phyloP scores from a whole-genome alignment of 2,113 vertebrate genomes.

The Myotis lucifugus region DNA sequence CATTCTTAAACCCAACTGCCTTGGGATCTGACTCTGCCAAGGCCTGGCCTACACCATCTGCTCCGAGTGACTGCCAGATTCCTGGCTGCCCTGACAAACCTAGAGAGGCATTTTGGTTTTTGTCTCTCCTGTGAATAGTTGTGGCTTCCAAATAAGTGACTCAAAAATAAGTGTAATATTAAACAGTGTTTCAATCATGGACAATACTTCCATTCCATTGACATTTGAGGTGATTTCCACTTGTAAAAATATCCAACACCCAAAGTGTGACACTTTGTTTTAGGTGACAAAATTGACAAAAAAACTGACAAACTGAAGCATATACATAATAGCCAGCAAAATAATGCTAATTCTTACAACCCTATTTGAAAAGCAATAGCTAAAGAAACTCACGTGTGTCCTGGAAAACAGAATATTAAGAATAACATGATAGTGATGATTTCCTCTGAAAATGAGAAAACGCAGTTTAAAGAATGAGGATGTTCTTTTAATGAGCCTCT shows the following conservation, averaged over 20 bases:
- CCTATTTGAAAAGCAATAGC: background rate
- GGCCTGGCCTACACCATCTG: slow-evolving; percentile 64
- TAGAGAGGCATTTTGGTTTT: slow-evolving; percentile 16
- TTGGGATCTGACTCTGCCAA: slow-evolving; percentile 55
- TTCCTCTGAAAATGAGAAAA: background rate
- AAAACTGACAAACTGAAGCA: background rate
- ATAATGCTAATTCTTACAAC: background rate
- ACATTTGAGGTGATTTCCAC: background rate
- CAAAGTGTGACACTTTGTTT: background rate
- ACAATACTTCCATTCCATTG: background rate
- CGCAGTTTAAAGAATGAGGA: background rate
- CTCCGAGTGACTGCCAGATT: slow-evolving; percentile 47
- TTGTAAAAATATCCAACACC: background rate
- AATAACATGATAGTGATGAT: background rate
- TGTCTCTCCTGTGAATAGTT: background rate
- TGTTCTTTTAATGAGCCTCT: background rate
- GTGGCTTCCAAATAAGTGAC: slow-evolving; percentile 26
- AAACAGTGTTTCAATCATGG: background rate
- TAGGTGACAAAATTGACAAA: background rate
- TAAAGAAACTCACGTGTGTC: background rate
- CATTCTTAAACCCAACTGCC: slow-evolving; percentile 38
- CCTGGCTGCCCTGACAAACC: background rate
- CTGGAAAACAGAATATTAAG: background rate
- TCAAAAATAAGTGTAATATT: background rate
- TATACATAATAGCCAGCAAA: background rate